phyloP scores from a whole-genome alignment of 2,888 invertebrate species.

The Meliscaeva auricollis region DNA sequence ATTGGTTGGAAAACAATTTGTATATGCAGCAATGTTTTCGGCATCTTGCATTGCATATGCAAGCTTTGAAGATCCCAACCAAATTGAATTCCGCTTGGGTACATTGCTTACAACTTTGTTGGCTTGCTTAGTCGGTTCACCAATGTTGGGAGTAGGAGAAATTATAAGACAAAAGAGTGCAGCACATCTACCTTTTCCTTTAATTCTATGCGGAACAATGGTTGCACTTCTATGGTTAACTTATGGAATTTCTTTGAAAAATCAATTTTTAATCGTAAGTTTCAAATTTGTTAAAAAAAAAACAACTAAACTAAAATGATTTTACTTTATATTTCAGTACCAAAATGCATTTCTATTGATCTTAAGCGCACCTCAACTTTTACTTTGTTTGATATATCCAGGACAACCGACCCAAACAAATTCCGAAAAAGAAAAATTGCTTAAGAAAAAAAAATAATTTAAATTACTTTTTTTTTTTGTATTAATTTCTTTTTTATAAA shows the following conservation, averaged over 20 bases:
- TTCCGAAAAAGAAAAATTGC: neutral
- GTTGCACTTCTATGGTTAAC: slow-evolving; percentile 85
- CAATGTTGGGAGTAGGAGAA: slow-evolving; percentile 88
- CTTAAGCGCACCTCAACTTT: slow-evolving; percentile 87
- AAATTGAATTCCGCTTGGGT: slow-evolving; percentile 90
- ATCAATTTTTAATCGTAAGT: slow-evolving; percentile 81
- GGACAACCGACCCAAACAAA: slow-evolving; percentile 82
- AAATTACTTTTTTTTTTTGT: neutral
- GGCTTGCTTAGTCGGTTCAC: slow-evolving; percentile 89
- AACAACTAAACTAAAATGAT: neutral
- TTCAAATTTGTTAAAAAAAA: neutral
- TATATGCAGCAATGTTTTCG: slow-evolving; percentile 86
- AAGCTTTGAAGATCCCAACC: slow-evolving; percentile 86
- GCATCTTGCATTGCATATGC: slow-evolving; percentile 87
- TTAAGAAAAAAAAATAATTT: slow-evolving; percentile 21
- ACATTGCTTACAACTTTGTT: slow-evolving; percentile 86
- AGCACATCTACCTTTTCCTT: slow-evolving; percentile 93
- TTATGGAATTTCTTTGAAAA: slow-evolving; percentile 82
- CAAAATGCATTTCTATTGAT: slow-evolving; percentile 89
- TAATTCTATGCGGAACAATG: slow-evolving; percentile 92
- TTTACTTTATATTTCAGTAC: slow-evolving; percentile 85
- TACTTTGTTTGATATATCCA: slow-evolving; percentile 89
- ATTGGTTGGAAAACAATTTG: slow-evolving; percentile 79
- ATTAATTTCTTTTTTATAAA: neutral
- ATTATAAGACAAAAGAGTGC: slow-evolving; percentile 93